Evolutionary conservation across 2,113 vertebrate species (phyloP).

Genomic region (Myotis davidii): DNA sequence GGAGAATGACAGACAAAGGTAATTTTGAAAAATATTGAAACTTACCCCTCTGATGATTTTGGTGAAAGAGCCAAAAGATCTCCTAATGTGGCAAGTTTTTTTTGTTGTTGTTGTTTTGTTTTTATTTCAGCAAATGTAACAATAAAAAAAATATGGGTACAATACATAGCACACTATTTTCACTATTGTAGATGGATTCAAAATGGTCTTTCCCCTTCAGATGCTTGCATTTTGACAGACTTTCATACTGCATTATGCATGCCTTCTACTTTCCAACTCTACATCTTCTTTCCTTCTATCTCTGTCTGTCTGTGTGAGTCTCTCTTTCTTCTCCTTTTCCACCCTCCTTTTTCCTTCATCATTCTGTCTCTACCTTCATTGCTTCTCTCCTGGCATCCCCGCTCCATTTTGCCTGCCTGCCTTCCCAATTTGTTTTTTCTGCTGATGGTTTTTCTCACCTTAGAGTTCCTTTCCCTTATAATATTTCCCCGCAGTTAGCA

Average conservation of each 20-base stretch:
- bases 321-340: not conserved
- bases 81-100: not conserved
- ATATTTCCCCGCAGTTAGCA: not conserved
- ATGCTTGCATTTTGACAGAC: conserved; percentile 39
- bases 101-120: not conserved
- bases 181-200: conserved; percentile 49
- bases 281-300: not conserved
- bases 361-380: not conserved
- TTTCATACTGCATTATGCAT: not conserved
- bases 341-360: not conserved
- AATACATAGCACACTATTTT: conserved; percentile 25
- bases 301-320: not conserved
- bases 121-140: conserved; percentile 41
- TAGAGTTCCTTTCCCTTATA: not conserved
- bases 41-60: conserved; percentile 47
- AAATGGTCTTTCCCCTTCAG: conserved; percentile 32
- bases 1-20: not conserved
- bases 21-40: conserved; percentile 63
- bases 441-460: not conserved
- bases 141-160: not conserved
- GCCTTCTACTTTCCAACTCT: conserved; percentile 34
- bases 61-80: conserved; percentile 19
- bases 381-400: not conserved
- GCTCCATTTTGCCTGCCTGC: not conserved
- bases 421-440: not conserved